phyloP scores from a whole-genome alignment of 2,797 vertebrate species.

The Remorina albescens region DNA sequence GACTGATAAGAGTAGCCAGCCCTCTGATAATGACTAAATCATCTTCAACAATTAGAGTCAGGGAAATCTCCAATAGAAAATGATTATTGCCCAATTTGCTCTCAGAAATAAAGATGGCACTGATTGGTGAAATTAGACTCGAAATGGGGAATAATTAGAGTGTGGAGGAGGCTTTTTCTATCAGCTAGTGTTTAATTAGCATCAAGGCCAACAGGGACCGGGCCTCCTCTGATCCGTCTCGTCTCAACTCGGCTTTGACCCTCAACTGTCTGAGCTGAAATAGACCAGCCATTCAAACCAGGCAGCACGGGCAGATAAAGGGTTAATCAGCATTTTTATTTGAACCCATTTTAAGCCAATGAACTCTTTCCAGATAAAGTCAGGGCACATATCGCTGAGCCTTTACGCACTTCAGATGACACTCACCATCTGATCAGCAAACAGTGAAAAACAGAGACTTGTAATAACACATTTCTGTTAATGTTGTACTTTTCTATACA shows the following conservation, averaged over 20 bases:
- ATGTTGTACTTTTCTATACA: background rate
- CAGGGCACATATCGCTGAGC: background rate
- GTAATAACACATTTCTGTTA: constrained; percentile 21
- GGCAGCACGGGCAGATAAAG: background rate
- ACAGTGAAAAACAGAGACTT: constrained; percentile 8
- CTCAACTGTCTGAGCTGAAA: constrained; percentile 33
- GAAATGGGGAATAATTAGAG: constrained; percentile 79
- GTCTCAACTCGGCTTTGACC: constrained; percentile 41
- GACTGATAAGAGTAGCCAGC: constrained; percentile 76
- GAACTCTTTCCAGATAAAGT: background rate
- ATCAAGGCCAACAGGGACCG: constrained; percentile 47
- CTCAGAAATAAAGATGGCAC: constrained; percentile 77
- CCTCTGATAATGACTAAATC: constrained; percentile 77
- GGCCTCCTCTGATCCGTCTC: constrained; percentile 52
- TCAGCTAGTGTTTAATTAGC: constrained; percentile 80
- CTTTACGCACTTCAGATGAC: background rate
- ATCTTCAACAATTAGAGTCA: constrained; percentile 75
- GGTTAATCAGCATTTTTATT: constrained; percentile 15
- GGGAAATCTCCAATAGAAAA: constrained; percentile 72
- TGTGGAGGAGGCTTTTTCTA: constrained; percentile 68
- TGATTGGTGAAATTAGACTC: constrained; percentile 81
- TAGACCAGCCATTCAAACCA: constrained; percentile 18
- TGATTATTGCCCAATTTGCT: constrained; percentile 81
- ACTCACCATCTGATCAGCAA: background rate
- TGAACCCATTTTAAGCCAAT: constrained; percentile 11